Percentiles rank a stretch among this genome's conserved stretches.
Evolutionary conservation across 2,888 invertebrate species (phyloP).

Genomic region (Cryptocephalus moraei): DNA sequence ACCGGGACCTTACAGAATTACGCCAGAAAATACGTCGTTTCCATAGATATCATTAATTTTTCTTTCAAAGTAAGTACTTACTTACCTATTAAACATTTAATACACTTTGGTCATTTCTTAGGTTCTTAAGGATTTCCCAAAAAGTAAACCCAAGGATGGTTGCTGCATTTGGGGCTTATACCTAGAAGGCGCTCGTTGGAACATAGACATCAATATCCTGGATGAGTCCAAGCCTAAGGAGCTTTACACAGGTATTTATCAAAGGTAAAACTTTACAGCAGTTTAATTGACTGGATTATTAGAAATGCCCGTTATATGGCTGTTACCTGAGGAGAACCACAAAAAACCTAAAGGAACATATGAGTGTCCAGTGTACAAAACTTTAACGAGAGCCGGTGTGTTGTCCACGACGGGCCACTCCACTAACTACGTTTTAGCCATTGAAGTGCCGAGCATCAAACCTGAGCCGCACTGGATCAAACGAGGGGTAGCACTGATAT

Average conservation of each 20-base stretch:
- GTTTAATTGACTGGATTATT: not conserved
- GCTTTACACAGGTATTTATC: slow-evolving; percentile 51
- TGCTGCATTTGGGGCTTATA: slow-evolving; percentile 58
- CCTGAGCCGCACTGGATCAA: slow-evolving; percentile 51
- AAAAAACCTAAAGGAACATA: slow-evolving; percentile 42
- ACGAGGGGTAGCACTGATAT: slow-evolving; percentile 49
- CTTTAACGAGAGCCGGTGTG: slow-evolving; percentile 50
- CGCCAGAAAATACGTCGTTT: slow-evolving; percentile 64
- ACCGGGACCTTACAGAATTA: slow-evolving; percentile 76
- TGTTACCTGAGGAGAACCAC: slow-evolving; percentile 57
- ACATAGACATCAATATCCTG: slow-evolving; percentile 41
- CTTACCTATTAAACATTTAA: not conserved
- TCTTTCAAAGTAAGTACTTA: slow-evolving; percentile 43
- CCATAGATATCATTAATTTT: slow-evolving; percentile 62
- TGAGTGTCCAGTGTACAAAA: slow-evolving; percentile 56
- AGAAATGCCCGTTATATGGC: slow-evolving; percentile 62
- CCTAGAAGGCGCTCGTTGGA: slow-evolving; percentile 74
- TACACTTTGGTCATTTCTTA: slow-evolving; percentile 18
- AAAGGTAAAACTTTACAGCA: not conserved
- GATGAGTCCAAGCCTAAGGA: slow-evolving; percentile 57
- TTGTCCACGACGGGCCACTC: slow-evolving; percentile 60
- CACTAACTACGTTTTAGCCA: slow-evolving; percentile 54
- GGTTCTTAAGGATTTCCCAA: slow-evolving; percentile 41
- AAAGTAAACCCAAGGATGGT: slow-evolving; percentile 45
- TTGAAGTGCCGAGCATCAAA: slow-evolving; percentile 48